Conservation (phyloP, 2,797 vertebrate genomes). For the Lepus townsendii region DNA sequence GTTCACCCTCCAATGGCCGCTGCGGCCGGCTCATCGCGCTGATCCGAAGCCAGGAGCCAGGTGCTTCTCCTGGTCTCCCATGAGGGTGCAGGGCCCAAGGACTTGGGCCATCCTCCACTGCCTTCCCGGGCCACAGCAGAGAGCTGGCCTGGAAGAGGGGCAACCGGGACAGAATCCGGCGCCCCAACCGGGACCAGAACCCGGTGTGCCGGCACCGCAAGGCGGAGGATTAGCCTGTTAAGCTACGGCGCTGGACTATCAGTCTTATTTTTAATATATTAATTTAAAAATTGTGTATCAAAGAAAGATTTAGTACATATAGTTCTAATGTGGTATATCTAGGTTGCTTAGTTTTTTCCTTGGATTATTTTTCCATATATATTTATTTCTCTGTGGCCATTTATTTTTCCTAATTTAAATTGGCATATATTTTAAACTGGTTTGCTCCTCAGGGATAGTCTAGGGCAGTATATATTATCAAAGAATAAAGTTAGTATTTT, state of each 20-base stretch:
- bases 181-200: too few species aligned
- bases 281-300: not conserved
- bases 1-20: too few species aligned
- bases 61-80: too few species aligned
- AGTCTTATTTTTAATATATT: not conserved
- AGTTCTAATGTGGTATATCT: slow-evolving; percentile 8
- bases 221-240: too few species aligned
- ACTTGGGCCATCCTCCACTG: too few species aligned
- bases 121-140: too few species aligned
- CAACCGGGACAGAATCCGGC: too few species aligned
- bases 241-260: not conserved
- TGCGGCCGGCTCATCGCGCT: too few species aligned
- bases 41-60: too few species aligned
- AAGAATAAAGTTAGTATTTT: slow-evolving; percentile 26
- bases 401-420: slow-evolving; percentile 4
- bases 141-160: too few species aligned
- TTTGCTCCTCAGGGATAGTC: not conserved
- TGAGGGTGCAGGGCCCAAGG: too few species aligned
- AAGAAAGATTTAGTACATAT: slow-evolving; percentile 12
- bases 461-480: not conserved
- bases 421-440: not conserved
- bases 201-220: too few species aligned
- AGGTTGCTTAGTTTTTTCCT: not conserved
- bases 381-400: not conserved
- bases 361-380: slow-evolving; percentile 13